Conservation (phyloP, 2,113 vertebrate species). For the Bombycilla garrulus region DNA sequence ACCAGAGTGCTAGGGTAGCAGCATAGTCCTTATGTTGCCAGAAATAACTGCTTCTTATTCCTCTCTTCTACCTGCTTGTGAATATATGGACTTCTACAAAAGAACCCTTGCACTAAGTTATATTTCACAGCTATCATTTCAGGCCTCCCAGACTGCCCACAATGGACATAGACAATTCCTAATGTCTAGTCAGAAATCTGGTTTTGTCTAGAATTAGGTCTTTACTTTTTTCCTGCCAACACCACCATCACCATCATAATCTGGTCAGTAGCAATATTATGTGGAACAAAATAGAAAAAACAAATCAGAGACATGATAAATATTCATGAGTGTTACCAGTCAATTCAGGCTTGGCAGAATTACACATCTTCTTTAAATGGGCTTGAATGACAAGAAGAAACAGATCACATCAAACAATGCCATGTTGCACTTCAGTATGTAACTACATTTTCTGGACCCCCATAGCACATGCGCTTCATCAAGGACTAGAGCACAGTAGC, state of each 20-base stretch:
- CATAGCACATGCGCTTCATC: neutral
- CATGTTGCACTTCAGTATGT: neutral
- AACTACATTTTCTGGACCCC: neutral
- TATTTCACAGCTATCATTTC: neutral
- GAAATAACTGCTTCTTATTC: neutral
- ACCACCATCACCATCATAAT: neutral
- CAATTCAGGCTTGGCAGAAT: neutral
- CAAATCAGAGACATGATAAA: conserved; percentile 1
- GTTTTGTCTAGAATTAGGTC: neutral
- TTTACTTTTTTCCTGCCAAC: neutral
- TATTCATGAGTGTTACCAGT: neutral
- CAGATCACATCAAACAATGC: neutral
- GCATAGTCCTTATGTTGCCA: neutral
- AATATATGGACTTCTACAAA: neutral
- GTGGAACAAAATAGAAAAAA: neutral
- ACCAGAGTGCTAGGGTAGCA: neutral
- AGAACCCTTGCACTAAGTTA: neutral
- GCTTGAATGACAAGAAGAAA: neutral
- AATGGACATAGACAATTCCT: neutral
- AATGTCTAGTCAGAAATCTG: neutral
- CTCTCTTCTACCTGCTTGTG: neutral
- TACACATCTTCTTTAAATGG: neutral
- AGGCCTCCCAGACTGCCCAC: neutral
- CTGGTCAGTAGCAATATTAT: neutral
- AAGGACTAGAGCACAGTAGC: neutral